Percentiles rank a stretch among this genome's conserved stretches.
Evolutionary conservation across 2,797 vertebrate genomes (phyloP).

Genomic region (Onychomys leucogaster): DNA sequence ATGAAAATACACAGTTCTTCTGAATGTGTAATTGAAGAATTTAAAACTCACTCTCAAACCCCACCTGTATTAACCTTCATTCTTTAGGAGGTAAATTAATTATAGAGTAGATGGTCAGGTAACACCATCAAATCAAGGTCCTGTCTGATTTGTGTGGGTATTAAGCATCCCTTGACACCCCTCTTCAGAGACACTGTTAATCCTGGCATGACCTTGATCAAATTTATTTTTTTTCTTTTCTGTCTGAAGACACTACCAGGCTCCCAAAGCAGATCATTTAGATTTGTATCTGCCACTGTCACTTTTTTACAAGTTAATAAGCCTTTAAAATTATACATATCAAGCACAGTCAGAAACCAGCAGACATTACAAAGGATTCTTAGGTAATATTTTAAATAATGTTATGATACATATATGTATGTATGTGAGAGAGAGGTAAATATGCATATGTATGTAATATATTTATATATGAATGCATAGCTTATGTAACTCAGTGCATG

Average conservation of each 20-base stretch:
- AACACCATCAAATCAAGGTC: constrained; percentile 46
- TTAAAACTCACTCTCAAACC: constrained; percentile 61
- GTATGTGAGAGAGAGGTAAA: too few relatives aligned
- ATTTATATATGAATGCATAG: not conserved
- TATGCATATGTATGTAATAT: too few relatives aligned
- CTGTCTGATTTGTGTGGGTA: constrained; percentile 15
- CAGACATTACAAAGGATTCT: not conserved
- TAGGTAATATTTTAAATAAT: not conserved
- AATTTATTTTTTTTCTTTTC: not conserved
- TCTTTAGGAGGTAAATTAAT: constrained; percentile 75
- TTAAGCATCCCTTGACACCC: constrained; percentile 37
- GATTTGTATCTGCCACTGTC: not conserved
- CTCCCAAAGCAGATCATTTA: not conserved
- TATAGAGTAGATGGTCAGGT: constrained; percentile 60
- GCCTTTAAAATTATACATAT: constrained; percentile 27
- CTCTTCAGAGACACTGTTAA: constrained; percentile 48
- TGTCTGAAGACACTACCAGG: not conserved
- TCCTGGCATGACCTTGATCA: constrained; percentile 62
- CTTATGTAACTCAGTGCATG: not conserved
- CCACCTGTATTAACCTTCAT: constrained; percentile 62
- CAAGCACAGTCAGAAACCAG: not conserved
- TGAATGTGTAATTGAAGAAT: not conserved
- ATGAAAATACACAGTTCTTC: not conserved
- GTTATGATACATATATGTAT: not conserved
- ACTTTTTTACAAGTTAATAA: constrained; percentile 21